Conservation (phyloP, 1,140 invertebrate species). For the Ectropis grisescens region DNA sequence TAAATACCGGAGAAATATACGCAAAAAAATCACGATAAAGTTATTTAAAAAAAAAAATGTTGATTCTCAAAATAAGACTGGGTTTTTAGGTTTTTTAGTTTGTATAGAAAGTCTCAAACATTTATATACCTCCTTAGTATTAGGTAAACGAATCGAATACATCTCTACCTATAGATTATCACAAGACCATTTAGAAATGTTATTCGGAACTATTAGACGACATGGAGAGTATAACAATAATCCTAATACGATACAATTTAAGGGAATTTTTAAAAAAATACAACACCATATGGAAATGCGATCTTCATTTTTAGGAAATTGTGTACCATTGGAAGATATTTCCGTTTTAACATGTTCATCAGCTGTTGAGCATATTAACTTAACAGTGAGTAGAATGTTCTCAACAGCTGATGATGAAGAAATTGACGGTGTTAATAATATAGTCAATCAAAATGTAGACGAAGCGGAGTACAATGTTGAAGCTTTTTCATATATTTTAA, state of each 20-base stretch:
- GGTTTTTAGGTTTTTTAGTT: constrained; percentile 17
- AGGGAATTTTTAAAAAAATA: constrained; percentile 17
- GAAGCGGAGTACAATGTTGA: constrained; percentile 6
- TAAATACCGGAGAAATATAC: constrained; percentile 2
- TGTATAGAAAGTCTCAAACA: constrained; percentile 18
- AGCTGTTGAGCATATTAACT: constrained; percentile 6
- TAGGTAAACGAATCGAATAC: constrained; percentile 14
- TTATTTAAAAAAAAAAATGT: constrained; percentile 9
- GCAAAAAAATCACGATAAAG: constrained; percentile 5
- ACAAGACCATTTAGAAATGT: constrained; percentile 51
- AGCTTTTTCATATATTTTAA: constrained; percentile 5
- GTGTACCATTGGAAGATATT: constrained; percentile 8
- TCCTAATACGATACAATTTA: constrained; percentile 31
- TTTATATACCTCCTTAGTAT: constrained; percentile 23
- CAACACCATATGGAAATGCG: constrained; percentile 17
- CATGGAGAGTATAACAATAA: constrained; percentile 47
- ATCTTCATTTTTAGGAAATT: constrained; percentile 10
- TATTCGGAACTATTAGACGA: constrained; percentile 39
- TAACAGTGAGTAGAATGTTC: background rate
- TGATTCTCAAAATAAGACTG: constrained; percentile 11
- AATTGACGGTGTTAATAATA: background rate
- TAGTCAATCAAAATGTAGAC: background rate
- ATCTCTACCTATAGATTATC: constrained; percentile 38
- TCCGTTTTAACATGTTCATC: constrained; percentile 6
- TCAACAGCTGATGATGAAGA: constrained; percentile 3